phyloP scores from a whole-genome alignment of 92 coral and sea anemone genomes.

The Anthopleura xanthogrammica region DNA sequence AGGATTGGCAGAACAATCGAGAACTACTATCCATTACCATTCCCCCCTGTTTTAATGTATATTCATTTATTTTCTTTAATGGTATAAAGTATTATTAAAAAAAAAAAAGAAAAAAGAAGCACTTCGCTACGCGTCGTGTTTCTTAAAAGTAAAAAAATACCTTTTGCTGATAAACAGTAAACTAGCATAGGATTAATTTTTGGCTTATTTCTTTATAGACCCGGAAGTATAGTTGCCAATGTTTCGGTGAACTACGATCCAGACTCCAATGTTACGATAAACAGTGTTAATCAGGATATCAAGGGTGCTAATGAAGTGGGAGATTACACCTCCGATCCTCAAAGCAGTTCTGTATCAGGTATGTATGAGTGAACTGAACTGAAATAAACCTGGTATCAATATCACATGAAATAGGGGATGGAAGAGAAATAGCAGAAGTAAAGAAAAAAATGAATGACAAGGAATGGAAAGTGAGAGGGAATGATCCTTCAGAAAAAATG shows the following conservation, averaged over 20 bases:
- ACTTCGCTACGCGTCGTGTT: no score
- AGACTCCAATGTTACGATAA: conserved; percentile 47
- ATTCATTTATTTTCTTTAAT: no score
- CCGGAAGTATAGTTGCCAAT: conserved; percentile 57
- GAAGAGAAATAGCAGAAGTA: neutral
- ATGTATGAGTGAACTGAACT: neutral
- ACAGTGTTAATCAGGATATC: conserved; percentile 19
- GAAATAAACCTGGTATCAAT: neutral
- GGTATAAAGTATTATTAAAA: no score
- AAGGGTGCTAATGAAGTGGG: conserved; percentile 24
- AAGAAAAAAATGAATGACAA: neutral
- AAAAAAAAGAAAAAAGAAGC: neutral
- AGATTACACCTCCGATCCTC: conserved; percentile 35
- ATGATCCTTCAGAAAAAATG: no score
- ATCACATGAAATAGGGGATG: no score
- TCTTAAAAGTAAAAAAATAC: no score
- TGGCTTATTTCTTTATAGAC: conserved; percentile 22
- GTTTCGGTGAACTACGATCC: conserved; percentile 50
- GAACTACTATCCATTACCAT: no score
- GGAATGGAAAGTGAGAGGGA: neutral
- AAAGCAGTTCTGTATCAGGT: conserved; percentile 43
- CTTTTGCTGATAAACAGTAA: neutral
- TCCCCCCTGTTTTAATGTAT: no score
- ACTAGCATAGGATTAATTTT: neutral
- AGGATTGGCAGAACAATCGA: no score